Base-by-base conservation (phyloP, 2,113 vertebrate species). In the Salvelinus fontinalis region DNA sequence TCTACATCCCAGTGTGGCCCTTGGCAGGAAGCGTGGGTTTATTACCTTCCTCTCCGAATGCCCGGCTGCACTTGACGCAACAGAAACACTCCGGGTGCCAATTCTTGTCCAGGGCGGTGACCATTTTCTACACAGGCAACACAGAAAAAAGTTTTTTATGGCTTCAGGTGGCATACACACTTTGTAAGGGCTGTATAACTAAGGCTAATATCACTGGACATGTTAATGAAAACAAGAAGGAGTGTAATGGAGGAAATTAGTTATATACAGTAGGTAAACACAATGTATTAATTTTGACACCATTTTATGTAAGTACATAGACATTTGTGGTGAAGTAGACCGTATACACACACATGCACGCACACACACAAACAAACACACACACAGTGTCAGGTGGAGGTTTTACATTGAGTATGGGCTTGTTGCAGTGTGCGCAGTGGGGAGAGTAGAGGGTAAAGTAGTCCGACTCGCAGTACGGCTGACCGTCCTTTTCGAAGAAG, bases 61-160 rank as follows among this genome's bases (percentile, higher is more conserved):
- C 88, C 34, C 93, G 92, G 80, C 93, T 93, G 73, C 96, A 97
- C 74, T 95, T 95, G 6, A 96, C 94, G 44, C 96, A 97, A 90
- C 95, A 96, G 90, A 97, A 97, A 76, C 96, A 96, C 85, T 97
- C 95, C 0, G 96, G 96, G 84, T 97, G 96, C 96, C 96, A 97
- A 85, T 95, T 97, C 81, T 95, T 95, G 75, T 96, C 96, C 87
- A 97, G 88, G 39, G 96, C 96, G 0, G 96, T 97, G 51, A 97
- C 96, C 96, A 97, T 97, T 93, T 97, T 97, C 96, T 97, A 87
- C 3, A 74, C 39, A 4, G 0, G 11, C 75, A 51, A 81, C 51
- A 4, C 14, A 70, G 26, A 24, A 13, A 11, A 72, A 31, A 27
- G 4, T 34, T 54, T 4, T 4, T 29, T 70, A 31, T 18, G 66